These are phyloP conservation scores for Myopa testacea DNA, from an alignment of 2,888 invertebrate genomes.

Conservation along the genomic window DNA sequence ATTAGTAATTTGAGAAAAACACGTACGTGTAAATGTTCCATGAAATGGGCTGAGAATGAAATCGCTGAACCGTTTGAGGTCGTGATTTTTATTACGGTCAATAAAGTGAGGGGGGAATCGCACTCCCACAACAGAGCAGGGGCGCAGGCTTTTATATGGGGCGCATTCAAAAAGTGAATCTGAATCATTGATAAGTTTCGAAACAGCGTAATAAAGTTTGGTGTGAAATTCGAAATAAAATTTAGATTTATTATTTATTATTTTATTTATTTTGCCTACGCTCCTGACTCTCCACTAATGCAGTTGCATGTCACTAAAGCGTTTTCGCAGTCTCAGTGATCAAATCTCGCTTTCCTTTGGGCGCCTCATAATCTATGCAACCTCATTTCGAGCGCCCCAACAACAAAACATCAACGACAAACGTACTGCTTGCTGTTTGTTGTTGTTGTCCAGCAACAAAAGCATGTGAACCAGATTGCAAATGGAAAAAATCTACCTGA, in stretches of 20 bases:
- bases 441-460: neutral
- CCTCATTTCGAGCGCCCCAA: neutral
- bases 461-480: neutral
- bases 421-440: neutral
- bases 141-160: no score
- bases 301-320: neutral
- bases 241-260: no score
- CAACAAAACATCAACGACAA: neutral
- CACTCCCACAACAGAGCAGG: no score
- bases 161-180: no score
- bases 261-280: no score
- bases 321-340: neutral
- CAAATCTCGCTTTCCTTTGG: constrained; percentile 1
- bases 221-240: no score
- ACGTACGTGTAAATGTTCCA: neutral
- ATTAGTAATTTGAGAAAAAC: neutral
- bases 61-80: neutral
- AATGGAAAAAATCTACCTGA: no score
- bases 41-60: neutral
- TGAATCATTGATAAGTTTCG: no score
- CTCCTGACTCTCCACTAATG: neutral
- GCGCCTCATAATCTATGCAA: neutral
- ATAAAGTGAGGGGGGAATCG: neutral
- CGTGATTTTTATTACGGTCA: neutral
- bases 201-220: no score